Evolutionary conservation across 2,797 vertebrate species (phyloP).

Genomic region (Esox lucius): DNA sequence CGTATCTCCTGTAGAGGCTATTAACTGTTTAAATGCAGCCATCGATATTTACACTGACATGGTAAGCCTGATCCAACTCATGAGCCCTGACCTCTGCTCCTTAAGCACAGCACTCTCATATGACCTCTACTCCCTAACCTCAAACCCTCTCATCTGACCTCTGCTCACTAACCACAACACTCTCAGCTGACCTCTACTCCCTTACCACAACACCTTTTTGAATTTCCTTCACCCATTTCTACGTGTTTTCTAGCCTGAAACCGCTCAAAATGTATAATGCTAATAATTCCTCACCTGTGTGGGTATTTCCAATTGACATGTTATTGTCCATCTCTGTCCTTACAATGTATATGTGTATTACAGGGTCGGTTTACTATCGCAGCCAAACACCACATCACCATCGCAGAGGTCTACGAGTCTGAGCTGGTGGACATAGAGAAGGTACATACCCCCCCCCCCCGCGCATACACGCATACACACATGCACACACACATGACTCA

Average conservation of each 20-base stretch:
- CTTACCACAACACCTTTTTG: background rate
- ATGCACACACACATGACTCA: constrained; percentile 9
- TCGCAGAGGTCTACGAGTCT: constrained; percentile 70
- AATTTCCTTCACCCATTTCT: background rate
- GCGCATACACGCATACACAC: background rate
- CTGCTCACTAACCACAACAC: background rate
- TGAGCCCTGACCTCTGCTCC: background rate
- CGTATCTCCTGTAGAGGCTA: constrained; percentile 88
- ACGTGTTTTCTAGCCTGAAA: background rate
- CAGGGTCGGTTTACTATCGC: constrained; percentile 78
- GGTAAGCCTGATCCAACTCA: constrained; percentile 75
- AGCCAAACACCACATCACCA: constrained; percentile 80
- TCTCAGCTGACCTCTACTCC: background rate
- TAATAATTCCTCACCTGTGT: background rate
- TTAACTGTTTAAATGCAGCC: constrained; percentile 98
- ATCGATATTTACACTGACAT: constrained; percentile 99
- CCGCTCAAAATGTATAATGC: no score
- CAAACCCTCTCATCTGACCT: background rate
- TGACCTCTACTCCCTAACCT: fast-evolving
- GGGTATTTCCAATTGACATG: background rate
- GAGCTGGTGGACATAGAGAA: constrained; percentile 75
- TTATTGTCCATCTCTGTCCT: background rate
- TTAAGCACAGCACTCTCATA: background rate
- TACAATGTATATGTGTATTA: constrained; percentile 34
- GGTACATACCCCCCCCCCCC: constrained; percentile 35